These are phyloP conservation scores for Nephrocerus scutellatus DNA, from an alignment of 2,888 invertebrate species.

Conservation along the genomic window DNA sequence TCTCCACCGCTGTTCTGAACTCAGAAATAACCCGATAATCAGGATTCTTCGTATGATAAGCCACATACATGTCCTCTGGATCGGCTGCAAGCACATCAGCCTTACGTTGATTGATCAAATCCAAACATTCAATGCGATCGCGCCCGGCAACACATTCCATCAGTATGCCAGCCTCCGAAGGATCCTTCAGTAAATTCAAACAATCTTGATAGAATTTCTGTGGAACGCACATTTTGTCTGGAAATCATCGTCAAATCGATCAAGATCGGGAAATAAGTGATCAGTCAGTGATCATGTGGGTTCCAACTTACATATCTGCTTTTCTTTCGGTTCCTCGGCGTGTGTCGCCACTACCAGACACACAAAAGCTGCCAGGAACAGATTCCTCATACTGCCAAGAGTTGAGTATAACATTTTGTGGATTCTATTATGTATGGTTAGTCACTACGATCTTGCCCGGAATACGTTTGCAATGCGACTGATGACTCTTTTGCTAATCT, in stretches of 20 bases:
- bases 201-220: conserved; percentile 58
- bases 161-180: conserved; percentile 44
- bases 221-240: conserved; percentile 72
- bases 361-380: conserved; percentile 17
- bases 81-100: conserved; percentile 79
- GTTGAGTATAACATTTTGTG: no score
- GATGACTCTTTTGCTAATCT: no score
- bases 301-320: conserved; percentile 24
- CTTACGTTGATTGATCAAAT: conserved; percentile 64
- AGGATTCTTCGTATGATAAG: conserved; percentile 62
- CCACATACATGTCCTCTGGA: conserved; percentile 84
- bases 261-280: not conserved
- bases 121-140: conserved; percentile 64
- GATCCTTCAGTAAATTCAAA: conserved; percentile 48
- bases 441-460: no score
- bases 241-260: conserved; percentile 10
- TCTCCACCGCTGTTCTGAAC: conserved; percentile 69
- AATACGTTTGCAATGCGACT: no score
- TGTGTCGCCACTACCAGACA: conserved; percentile 12
- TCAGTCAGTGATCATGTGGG: not conserved
- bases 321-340: conserved; percentile 19
- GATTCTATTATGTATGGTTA: no score
- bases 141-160: conserved; percentile 69
- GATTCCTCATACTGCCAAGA: no score
- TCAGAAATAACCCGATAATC: conserved; percentile 70